phyloP scores from a whole-genome alignment of 2,797 vertebrate species.

The Tangara arthus region DNA sequence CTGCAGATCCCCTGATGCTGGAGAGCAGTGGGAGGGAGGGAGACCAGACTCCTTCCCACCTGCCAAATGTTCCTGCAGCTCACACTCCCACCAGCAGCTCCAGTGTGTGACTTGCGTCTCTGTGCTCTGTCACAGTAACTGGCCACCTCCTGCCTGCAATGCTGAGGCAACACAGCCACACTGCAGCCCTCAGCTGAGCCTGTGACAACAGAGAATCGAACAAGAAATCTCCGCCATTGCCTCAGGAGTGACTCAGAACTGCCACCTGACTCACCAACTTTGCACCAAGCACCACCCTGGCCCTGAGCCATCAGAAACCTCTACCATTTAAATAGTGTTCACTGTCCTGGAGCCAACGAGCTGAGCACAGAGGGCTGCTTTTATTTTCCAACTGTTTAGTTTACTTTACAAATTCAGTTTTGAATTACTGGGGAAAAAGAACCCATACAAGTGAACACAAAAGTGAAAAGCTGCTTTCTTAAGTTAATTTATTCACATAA shows the following conservation, averaged over 20 bases:
- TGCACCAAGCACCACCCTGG: background rate
- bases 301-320: conserved; percentile 14
- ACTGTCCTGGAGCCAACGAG: background rate
- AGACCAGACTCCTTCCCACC: background rate
- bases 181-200: background rate
- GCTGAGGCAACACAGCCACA: background rate
- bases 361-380: background rate
- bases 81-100: background rate
- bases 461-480: background rate
- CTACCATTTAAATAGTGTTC: background rate
- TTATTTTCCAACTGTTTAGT: background rate
- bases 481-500: background rate
- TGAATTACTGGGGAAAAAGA: background rate
- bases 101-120: background rate
- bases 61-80: background rate
- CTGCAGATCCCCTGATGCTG: background rate
- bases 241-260: conserved; percentile 27
- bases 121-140: background rate
- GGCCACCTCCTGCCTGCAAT: background rate
- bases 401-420: background rate
- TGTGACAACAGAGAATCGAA: background rate
- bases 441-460: background rate
- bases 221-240: background rate
- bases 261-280: conserved; percentile 9
- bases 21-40: background rate